phyloP scores from a whole-genome alignment of 2,797 vertebrate species.

The Crenuchus spilurus region DNA sequence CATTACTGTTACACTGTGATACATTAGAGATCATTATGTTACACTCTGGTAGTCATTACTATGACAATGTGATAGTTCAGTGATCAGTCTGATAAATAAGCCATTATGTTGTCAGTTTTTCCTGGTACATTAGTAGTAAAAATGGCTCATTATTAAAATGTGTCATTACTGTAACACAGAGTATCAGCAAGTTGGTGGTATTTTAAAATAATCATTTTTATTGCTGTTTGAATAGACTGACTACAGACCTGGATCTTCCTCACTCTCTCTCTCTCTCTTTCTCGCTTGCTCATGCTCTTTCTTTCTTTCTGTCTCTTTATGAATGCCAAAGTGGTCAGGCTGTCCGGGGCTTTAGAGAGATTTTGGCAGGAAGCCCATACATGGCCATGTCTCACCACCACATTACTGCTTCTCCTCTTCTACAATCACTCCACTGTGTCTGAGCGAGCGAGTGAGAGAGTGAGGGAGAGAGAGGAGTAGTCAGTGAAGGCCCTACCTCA shows the following conservation, averaged over 20 bases:
- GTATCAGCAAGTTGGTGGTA: too few species aligned
- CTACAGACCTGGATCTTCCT: background rate
- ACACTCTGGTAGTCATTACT: background rate
- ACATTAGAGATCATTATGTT: background rate
- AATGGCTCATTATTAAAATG: too few species aligned
- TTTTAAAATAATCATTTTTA: too few species aligned
- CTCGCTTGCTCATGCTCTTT: background rate
- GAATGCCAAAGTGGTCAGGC: slow-evolving; percentile 27
- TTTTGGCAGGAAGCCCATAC: slow-evolving; percentile 34
- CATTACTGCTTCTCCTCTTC: slow-evolving; percentile 43
- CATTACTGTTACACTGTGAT: background rate
- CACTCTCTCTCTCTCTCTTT: background rate
- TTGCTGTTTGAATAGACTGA: background rate
- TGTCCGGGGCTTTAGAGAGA: slow-evolving; percentile 34
- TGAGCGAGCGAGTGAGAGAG: slow-evolving; percentile 21
- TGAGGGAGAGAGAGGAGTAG: slow-evolving; percentile 4
- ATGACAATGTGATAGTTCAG: too few species aligned
- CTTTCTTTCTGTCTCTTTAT: background rate
- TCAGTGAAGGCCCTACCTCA: slow-evolving; percentile 26
- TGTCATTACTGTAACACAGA: background rate
- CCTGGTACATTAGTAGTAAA: background rate
- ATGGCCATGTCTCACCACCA: slow-evolving; percentile 51
- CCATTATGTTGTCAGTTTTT: background rate
- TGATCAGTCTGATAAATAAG: too few species aligned
- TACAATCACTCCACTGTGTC: slow-evolving; percentile 55